Conservation (phyloP, 2,113 vertebrate genomes). For the Zosterops pallidus region DNA sequence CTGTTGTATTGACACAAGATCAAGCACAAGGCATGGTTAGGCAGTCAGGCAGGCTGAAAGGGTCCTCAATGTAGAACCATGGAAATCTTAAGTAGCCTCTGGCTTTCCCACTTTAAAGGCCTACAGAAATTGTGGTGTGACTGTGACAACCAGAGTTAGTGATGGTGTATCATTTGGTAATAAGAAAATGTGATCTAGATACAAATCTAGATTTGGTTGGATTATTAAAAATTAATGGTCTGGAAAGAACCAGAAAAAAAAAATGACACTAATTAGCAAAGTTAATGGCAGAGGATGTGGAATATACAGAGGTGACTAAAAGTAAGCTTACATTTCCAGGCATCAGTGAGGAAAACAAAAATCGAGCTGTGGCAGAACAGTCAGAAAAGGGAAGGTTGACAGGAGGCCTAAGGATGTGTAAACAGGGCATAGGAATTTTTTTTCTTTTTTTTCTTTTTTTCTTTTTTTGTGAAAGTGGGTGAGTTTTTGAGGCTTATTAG, state of each 20-base stretch:
- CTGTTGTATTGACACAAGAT: neutral
- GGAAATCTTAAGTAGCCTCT: neutral
- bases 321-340: neutral
- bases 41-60: neutral
- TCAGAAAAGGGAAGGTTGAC: neutral
- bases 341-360: neutral
- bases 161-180: neutral
- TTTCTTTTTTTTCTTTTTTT: neutral
- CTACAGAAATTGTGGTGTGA: neutral
- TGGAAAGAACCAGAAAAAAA: neutral
- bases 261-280: neutral
- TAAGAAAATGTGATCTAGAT: neutral
- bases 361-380: neutral
- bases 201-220: neutral
- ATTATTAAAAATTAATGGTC: neutral
- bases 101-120: neutral
- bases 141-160: neutral
- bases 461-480: neutral
- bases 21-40: neutral
- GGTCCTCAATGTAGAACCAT: neutral
- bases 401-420: neutral
- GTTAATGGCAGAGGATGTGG: neutral
- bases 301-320: neutral
- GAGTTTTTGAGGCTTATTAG: neutral
- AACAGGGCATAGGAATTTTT: neutral